Evolutionary conservation across 2,888 invertebrate species (phyloP), one percentile per base, ranked within the genome.

Genomic region (Coleophora flavipennella): DNA sequence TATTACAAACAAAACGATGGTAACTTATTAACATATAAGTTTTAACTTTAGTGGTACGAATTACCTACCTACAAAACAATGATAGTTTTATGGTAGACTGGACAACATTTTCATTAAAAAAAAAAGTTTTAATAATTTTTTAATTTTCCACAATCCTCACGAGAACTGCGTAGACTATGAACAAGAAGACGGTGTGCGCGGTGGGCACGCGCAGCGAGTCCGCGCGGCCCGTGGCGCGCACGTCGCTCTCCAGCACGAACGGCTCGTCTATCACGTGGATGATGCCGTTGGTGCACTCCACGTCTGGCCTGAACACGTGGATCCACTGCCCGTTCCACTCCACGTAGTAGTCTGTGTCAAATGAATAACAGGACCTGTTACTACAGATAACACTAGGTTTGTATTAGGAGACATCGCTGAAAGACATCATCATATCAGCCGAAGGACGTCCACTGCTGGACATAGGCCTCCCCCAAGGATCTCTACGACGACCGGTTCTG

Each of bases 281-380:
- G 55, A 96, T 92, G 38, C 97, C 97, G 68, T 97, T 97, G 72
- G 95, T 96, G 74, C 97, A 97, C 62, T 95, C 94, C 3, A 98
- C 94, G 72, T 98, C 96, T 14, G 97, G 94, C 49, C 96, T 90
- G 73, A 92, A 91, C 36, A 96, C 93, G 57, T 90, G 91, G 57
- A 95, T 92, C 87, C 90, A 90, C 65, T 90, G 90, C 45, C 92
- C 92, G 59, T 92, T 91, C 96, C 95, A 96, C 65, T 91, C 90
- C 44, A 96, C 90, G 60, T 89, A 89, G 81, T 93, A 95, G 62
- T 91, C 95, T 94, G 86, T 47, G 54, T 42, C 44, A 54, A 27
- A n/a, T n/a, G n/a, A n/a, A n/a, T n/a, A n/a, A n/a, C n/a, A n/a
- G n/a, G n/a, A n/a, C n/a, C n/a, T n/a, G n/a, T n/a, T n/a, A n/a